phyloP scores from a whole-genome alignment of 1,140 invertebrate species.

The Diorhabda carinulata region DNA sequence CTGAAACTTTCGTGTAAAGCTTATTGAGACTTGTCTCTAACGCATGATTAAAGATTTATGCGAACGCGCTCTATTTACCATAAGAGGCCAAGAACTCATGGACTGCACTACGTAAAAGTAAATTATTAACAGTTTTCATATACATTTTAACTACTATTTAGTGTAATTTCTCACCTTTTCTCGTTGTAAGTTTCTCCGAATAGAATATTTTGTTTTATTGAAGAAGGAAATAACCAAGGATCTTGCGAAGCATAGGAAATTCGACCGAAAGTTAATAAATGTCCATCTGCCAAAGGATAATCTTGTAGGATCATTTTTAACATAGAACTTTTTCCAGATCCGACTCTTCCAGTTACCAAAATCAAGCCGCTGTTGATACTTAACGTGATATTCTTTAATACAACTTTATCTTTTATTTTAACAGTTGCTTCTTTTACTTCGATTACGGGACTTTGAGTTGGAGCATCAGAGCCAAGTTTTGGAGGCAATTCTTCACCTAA shows the following conservation, averaged over 20 bases:
- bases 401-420: constrained; percentile 42
- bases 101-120: no score
- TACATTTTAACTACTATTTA: no score
- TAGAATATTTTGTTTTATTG: constrained; percentile 59
- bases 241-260: constrained; percentile 77
- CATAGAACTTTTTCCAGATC: constrained; percentile 75
- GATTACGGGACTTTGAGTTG: constrained; percentile 15
- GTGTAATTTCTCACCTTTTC: constrained; percentile 1
- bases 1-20: no score
- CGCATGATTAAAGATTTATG: no score
- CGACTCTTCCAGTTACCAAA: constrained; percentile 72
- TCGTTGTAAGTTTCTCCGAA: constrained; percentile 52
- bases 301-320: constrained; percentile 69
- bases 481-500: constrained; percentile 20
- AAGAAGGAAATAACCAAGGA: constrained; percentile 68
- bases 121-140: no score
- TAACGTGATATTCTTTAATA: constrained; percentile 59
- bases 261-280: constrained; percentile 59
- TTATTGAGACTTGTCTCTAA: no score
- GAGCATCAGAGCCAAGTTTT: neutral
- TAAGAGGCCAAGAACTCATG: no score
- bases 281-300: constrained; percentile 59
- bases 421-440: constrained; percentile 21
- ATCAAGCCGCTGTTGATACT: constrained; percentile 59
- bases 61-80: no score